Base-by-base conservation (phyloP, 2,797 vertebrate genomes). In the Phalanger gymnotis region DNA sequence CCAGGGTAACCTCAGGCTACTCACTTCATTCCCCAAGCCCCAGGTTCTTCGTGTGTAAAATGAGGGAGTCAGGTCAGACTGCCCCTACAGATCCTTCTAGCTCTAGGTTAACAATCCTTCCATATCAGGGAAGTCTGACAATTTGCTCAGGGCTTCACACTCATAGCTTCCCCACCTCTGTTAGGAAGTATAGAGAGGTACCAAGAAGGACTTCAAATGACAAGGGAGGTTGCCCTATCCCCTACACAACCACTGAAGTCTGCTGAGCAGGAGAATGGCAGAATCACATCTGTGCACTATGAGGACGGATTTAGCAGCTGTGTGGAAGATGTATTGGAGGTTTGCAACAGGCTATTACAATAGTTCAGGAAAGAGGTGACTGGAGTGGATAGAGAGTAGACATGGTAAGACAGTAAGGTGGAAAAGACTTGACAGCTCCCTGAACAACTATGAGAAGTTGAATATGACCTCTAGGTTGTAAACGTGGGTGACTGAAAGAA, bases 21-120 rank as follows among this genome's bases (percentile, higher is more conserved):
- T 56, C 89, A 92, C 34, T 81, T 90, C 57, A 92, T 16, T 66
- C 92, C 47, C 53, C 81, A 51, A 19, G 81, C 47, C 58, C 95
- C 47, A 66, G 25, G 58, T 93, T 56, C 66, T 91, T 55, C 19
- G 92, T 90, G 53, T 92, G 54, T 92, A 54, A 90, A 93, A 81
- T 73, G 90, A 92, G n/a, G 16, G 28, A 22, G 16, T 27, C 91
- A 9, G 57, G 53, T 53, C 93, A 91, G n/a, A 92, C 51, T 47
- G 54, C 9, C 30, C 73, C 40, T 27, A 87, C 12, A 6, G 6
- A 2, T 9, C 28, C 40, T 47, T 55, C n/a, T 47, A 92, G 57
- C 53, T 93, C 66, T 56, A 95, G 54, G 91, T 66, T 93, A 34
- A 92, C 27, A 25, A 61, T 89, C 92, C 55, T 94, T 52, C 58